Base-by-base conservation (phyloP, 2,113 vertebrate species). In the Callopanchax toddi region DNA sequence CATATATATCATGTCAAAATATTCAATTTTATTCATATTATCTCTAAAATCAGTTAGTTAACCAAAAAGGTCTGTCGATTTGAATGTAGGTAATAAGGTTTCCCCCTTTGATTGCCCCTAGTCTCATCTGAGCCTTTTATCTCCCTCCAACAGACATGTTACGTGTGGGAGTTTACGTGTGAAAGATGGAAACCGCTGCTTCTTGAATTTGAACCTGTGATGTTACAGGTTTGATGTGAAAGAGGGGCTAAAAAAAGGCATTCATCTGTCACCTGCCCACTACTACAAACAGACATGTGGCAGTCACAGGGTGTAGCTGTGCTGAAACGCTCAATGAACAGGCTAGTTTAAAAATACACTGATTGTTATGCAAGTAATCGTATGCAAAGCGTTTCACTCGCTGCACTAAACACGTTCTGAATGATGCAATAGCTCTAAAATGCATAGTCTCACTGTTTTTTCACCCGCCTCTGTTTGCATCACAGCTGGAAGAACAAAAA, bases 111-210 rank as follows among this genome's bases (percentile, higher is more conserved):
- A 45, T 54, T 48, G 3, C 3, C 17, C 7, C 25, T 25, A 12
- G 20, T 17, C 36, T 44, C 17, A 58, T 0, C 4, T 43, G 26
- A 21, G 5, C n/a, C 18, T 55, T 64, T 23, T 64, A 21, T 67
- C 3, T 52, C 11, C 29, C 48, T 62, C 54, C n/a, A 58, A 13
- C 9, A 7, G 42, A n/a, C 60, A 55, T 21, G 1, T 26, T 51
- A 40, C 45, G 52, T 63, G 70, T 64, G 26, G 79, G 74, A 82
- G 67, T 62, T 39, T 60, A 43, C 10, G 66, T 67, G 74, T 74
- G 68, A 81, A 65, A 23, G 36, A 65, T n/a, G 17, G 55, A 53
- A 73, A 76, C 60, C 42, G 1, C 56, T 39, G 60, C 55, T 45
- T 56, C 10, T 9, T 34, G 12, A 63, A 34, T 46, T n/a, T 52